These are phyloP conservation scores for Eristalis arbustorum DNA, from an alignment of 2,888 invertebrate genomes.

Conservation along the genomic window DNA sequence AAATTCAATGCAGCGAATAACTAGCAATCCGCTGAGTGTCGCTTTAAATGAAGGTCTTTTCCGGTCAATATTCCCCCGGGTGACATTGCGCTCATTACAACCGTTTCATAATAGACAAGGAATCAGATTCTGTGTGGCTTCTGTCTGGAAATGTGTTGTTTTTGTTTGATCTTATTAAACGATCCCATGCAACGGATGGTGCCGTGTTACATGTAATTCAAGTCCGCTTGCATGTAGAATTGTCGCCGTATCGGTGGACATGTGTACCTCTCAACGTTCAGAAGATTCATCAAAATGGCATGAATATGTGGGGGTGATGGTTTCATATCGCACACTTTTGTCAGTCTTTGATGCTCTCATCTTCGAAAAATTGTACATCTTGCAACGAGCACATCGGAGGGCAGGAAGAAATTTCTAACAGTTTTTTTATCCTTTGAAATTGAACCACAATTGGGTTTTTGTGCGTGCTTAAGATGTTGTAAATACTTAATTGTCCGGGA, in stretches of 20 bases:
- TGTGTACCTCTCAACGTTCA: background rate
- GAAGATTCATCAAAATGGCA: background rate
- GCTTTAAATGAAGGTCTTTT: background rate
- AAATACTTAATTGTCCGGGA: no score
- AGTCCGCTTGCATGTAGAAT: background rate
- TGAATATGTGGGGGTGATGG: no score
- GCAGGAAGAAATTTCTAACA: no score
- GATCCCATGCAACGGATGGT: background rate
- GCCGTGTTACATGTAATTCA: background rate
- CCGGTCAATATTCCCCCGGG: background rate
- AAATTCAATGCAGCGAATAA: background rate
- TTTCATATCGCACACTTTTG: no score
- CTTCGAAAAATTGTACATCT: no score
- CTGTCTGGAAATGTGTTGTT: background rate
- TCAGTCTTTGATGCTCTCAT: no score
- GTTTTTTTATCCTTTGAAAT: no score
- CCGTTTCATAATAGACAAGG: background rate
- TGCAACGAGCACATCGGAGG: no score
- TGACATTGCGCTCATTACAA: background rate
- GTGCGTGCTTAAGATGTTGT: no score
- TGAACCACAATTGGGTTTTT: no score
- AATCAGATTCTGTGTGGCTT: background rate
- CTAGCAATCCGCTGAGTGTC: background rate
- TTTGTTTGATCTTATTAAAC: background rate
- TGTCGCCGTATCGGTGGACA: background rate